Base-by-base conservation (phyloP, 1,140 invertebrate genomes). In the Drosophila grimshawi region DNA sequence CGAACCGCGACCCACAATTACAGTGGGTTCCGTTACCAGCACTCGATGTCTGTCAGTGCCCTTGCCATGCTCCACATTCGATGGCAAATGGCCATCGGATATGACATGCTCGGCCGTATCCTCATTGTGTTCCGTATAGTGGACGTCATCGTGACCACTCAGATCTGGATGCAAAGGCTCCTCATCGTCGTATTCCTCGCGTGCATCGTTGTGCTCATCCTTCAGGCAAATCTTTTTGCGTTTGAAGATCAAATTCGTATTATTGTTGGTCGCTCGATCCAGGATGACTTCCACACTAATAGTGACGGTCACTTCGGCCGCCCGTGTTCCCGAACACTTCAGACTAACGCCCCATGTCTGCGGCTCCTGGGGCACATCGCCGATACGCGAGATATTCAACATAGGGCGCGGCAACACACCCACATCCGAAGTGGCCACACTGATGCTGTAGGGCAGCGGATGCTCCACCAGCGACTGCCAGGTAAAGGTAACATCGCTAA, bases 261-360 rank as follows among this genome's bases (percentile, higher is more conserved):
- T 94, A 80, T 96, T 96, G 60, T 94, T 93, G 27, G 93, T 93
- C 4, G 94, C 93, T 33, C 94, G 93, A 55, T 95, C 94, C 8
- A 95, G 93, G 4, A 96, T 97, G 39, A 98, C 95, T 92, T 98
- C 98, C 68, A 98, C 94, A 49, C 95, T 95, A 45, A 98, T 95
- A n/a, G 95, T 94, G 2, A 99, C 94, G 57, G 97, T 95, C 0
- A 98, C 96, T 93, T 98, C 97, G 2, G 96, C 96, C 61, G 95
- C 96, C 52, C 96, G 93, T 0, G 94, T 93, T 1, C 97, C 97
- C 4, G 96, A 96, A 91, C 98, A 98, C 51, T 96, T 96, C 48
- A 98, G 93, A 7, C 94, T 94, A 48, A 98, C 93, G 55, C 95
- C 95, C 94, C 98, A 98, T 19, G 96, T 97, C 93, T 97, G 94